Percentiles rank a stretch among this genome's conserved stretches.
Conservation (phyloP, 2,113 vertebrate species). For the Saccopteryx bilineata region DNA sequence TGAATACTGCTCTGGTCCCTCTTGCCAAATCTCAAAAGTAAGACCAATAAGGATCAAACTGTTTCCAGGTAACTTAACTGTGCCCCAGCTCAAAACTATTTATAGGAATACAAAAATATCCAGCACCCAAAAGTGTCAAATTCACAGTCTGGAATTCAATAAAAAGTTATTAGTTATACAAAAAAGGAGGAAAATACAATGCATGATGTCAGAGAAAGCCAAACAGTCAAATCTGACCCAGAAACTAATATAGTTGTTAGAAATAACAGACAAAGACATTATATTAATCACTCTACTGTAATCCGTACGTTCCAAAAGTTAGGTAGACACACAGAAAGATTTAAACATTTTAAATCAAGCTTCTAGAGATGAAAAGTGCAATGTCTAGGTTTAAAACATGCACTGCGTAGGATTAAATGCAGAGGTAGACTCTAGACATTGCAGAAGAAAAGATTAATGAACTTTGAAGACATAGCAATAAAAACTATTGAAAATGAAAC, state of each 20-base stretch:
- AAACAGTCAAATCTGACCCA: not conserved
- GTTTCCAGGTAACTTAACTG: not conserved
- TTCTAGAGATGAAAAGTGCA: not conserved
- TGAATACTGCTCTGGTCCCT: not conserved
- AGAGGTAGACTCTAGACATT: not conserved
- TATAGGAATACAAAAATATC: no score
- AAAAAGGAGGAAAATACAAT: not conserved
- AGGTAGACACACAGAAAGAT: not conserved
- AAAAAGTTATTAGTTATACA: not conserved
- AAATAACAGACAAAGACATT: not conserved
- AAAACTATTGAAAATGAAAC: constrained; percentile 2
- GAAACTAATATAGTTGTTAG: not conserved
- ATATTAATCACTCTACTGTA: not conserved
- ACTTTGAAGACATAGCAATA: not conserved
- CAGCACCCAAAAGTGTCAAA: not conserved
- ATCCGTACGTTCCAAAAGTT: not conserved
- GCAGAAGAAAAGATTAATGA: not conserved
- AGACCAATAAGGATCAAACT: not conserved
- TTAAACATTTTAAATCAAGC: not conserved
- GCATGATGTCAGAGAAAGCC: not conserved
- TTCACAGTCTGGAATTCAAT: not conserved
- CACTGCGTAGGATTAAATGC: not conserved
- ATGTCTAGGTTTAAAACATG: constrained; percentile 1
- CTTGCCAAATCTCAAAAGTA: not conserved
- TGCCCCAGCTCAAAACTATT: not conserved